Conservation (phyloP, 1,140 invertebrate species). For the Drosophila nigromelanica region DNA sequence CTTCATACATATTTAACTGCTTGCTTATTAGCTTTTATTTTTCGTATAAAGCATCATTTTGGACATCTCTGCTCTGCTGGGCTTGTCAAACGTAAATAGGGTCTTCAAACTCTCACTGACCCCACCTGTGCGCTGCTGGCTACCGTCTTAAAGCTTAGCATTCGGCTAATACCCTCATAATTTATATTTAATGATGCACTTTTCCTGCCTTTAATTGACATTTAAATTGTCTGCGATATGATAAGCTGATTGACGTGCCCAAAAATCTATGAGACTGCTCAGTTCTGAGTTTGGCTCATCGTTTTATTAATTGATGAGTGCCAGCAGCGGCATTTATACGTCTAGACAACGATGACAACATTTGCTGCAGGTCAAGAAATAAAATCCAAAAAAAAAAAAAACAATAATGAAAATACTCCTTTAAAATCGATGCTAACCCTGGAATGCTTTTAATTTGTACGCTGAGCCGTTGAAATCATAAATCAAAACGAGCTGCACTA, state of each 20-base stretch:
- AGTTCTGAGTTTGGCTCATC: slow-evolving; percentile 25
- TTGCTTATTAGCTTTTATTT: neutral
- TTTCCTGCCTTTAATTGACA: slow-evolving; percentile 72
- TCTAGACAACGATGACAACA: slow-evolving; percentile 69
- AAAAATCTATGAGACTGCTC: slow-evolving; percentile 17
- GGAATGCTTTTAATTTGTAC: slow-evolving; percentile 77
- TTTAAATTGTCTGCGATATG: slow-evolving; percentile 76
- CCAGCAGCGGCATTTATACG: slow-evolving; percentile 27
- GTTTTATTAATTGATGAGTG: slow-evolving; percentile 78
- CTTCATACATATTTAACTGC: neutral
- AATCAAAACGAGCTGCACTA: slow-evolving; percentile 61
- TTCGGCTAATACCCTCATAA: slow-evolving; percentile 64
- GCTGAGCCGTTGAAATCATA: slow-evolving; percentile 71
- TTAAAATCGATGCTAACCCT: slow-evolving; percentile 24
- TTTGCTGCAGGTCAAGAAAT: slow-evolving; percentile 72
- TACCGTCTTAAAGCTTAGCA: slow-evolving; percentile 34
- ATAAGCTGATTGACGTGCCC: slow-evolving; percentile 75
- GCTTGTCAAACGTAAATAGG: neutral
- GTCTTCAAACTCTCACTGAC: neutral
- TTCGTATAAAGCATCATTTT: neutral
- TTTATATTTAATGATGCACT: slow-evolving; percentile 75
- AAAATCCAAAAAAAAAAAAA: slow-evolving; percentile 7
- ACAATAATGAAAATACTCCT: slow-evolving; percentile 16
- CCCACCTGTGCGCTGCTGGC: slow-evolving; percentile 33
- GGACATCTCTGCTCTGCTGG: neutral